Base-by-base conservation (phyloP, 2,797 vertebrate genomes). In the Microctenopoma lineatum region DNA sequence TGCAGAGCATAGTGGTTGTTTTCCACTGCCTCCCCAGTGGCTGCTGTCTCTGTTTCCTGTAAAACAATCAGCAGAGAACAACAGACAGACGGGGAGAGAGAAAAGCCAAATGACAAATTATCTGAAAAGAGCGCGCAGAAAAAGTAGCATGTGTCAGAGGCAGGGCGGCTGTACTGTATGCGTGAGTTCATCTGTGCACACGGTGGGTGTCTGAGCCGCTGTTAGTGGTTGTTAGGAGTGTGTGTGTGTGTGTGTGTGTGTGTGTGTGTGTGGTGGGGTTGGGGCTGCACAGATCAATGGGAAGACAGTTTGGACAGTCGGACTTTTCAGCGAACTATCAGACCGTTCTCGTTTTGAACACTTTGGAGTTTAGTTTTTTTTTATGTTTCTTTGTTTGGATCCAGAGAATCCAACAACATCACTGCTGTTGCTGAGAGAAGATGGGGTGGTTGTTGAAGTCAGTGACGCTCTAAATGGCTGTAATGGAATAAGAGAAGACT, bases 281-380 rank as follows among this genome's bases (percentile, higher is more conserved):
- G 57, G 41, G 58, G 66, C 46, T 67, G 18, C 42, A 41, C 26
- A 71, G 75, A 90, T 91, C 89, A 83, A 91, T 89, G 81, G 63
- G 77, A 65, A 90, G 68, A 79, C 75, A 70, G 75, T 88, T 86
- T 87, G 66, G 77, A 84, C 78, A 88, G 73, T 66, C 76, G 51
- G 89, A 88, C 76, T 90, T 87, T 88, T 76, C 66, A 77, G 69
- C 67, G 58, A 44, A 55, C 62, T 53, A 74, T 71, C 41, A 62
- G 41, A 53, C 16, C 47, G 25, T 36, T 48, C 16, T 26, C 7
- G 7, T 21, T 12, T 27, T 29, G 7, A 65, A n/a, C 51, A 54
- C 59, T 50, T 12, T 8, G 38, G 26, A 47, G 32, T 34, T 32
- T 57, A 3, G 13, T 26, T 63, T 25, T 4, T 0, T 38, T 46